A percentile compares a stretch with the other conserved stretches of the same genome.
phyloP scores from a whole-genome alignment of 2,113 vertebrate genomes.

The Guaruba guarouba region DNA sequence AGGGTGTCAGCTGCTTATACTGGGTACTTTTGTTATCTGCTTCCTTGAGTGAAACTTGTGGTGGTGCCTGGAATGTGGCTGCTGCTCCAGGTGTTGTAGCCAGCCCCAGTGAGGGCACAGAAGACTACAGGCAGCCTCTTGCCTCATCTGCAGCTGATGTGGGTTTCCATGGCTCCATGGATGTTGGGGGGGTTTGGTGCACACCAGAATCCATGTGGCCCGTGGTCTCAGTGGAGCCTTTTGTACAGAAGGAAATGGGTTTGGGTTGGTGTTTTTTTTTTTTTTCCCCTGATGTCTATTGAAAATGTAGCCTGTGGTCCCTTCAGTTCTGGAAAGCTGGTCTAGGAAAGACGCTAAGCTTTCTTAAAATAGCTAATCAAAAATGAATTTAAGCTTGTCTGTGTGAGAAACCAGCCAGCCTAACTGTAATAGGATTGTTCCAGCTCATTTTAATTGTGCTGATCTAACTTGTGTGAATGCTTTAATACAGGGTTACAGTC shows the following conservation, averaged over 20 bases:
- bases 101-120: neutral
- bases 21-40: neutral
- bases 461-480: neutral
- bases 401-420: neutral
- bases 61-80: neutral
- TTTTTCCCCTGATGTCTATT: neutral
- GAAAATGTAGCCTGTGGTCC: neutral
- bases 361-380: neutral
- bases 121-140: neutral
- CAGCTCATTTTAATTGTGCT: neutral
- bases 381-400: constrained; percentile 3
- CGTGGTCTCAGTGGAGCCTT: rapidly evolving
- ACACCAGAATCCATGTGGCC: neutral
- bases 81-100: neutral
- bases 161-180: neutral
- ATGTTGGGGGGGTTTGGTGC: rapidly evolving
- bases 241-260: neutral
- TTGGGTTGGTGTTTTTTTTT: neutral
- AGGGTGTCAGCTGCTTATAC: neutral
- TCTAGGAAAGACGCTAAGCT: neutral
- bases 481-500: neutral
- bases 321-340: neutral
- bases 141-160: rapidly evolving
- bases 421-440: constrained; percentile 41
- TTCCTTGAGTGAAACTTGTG: rapidly evolving